These are phyloP conservation scores for Aleiodes sp. DNA, from an alignment of 1,140 invertebrate genomes.

Conservation along the genomic window DNA sequence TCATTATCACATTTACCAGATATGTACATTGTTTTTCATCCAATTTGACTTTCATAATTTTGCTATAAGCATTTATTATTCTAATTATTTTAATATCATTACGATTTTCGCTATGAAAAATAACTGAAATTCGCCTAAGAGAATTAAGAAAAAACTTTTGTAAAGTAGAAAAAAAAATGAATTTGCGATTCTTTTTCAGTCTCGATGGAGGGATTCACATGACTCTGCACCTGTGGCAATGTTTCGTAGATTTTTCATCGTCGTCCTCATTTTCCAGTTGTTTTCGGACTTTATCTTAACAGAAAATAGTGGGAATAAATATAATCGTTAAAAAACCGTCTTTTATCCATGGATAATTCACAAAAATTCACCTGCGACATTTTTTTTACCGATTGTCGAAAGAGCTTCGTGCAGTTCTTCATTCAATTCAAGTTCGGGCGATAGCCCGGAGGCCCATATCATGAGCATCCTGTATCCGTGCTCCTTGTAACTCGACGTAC, in stretches of 20 bases:
- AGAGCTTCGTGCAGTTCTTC: slow-evolving; percentile 75
- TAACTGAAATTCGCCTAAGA: not conserved
- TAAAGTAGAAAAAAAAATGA: not conserved
- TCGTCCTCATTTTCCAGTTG: slow-evolving; percentile 64
- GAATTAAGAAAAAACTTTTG: not conserved
- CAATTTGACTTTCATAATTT: slow-evolving; percentile 17
- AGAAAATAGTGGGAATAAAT: not conserved
- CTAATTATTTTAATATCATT: not conserved
- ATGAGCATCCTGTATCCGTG: slow-evolving; percentile 77
- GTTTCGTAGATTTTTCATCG: slow-evolving; percentile 52
- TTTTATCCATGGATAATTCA: too few relatives aligned
- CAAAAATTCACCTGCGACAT: slow-evolving; percentile 65
- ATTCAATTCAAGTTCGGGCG: slow-evolving; percentile 70
- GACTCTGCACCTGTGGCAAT: slow-evolving; percentile 59
- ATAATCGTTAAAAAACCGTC: not conserved
- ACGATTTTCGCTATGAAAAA: not conserved
- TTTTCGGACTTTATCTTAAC: slow-evolving; percentile 60
- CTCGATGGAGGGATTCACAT: slow-evolving; percentile 44
- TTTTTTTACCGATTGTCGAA: slow-evolving; percentile 70
- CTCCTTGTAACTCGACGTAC: slow-evolving; percentile 78
- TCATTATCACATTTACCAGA: slow-evolving; percentile 33
- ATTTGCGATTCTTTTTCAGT: slow-evolving; percentile 2
- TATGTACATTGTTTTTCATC: slow-evolving; percentile 31
- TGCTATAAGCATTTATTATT: slow-evolving; percentile 12
- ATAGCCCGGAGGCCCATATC: slow-evolving; percentile 76